Percentiles rank a stretch among this genome's conserved stretches.
phyloP scores from a whole-genome alignment of 2,113 vertebrate species.

The Meleagris gallopavo region DNA sequence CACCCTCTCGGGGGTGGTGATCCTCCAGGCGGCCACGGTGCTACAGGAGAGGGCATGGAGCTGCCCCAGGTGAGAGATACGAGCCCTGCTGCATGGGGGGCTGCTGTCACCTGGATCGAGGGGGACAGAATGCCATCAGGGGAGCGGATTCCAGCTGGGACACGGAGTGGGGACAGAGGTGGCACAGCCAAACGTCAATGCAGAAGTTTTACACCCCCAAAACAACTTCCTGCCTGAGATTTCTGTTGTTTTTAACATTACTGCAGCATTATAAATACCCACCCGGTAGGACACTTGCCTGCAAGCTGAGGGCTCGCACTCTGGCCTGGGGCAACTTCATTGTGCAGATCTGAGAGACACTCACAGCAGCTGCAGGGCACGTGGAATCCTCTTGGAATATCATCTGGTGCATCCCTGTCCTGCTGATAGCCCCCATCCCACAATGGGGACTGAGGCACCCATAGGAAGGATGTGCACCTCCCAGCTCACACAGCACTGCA shows the following conservation, averaged over 20 bases:
- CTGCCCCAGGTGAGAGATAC: not conserved
- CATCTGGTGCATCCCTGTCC: not conserved
- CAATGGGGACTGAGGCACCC: not conserved
- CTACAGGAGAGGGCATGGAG: not conserved
- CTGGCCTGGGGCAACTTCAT: slow-evolving; percentile 27
- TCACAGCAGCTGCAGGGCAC: slow-evolving; percentile 9
- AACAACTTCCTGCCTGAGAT: slow-evolving; percentile 34
- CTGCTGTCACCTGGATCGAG: no score
- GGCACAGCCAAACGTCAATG: not conserved
- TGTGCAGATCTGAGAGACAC: slow-evolving; percentile 25
- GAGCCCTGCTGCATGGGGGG: no score
- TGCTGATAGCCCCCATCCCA: not conserved
- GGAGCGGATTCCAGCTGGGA: not conserved
- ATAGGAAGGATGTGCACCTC: not conserved
- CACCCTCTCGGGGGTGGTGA: not conserved
- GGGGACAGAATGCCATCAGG: not conserved
- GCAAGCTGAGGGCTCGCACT: not conserved
- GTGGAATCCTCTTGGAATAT: not conserved
- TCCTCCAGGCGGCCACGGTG: not conserved
- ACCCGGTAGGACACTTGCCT: not conserved
- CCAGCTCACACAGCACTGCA: not conserved
- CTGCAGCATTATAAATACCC: slow-evolving; percentile 46
- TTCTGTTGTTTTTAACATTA: slow-evolving; percentile 41
- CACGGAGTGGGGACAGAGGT: not conserved
- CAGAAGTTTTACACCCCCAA: not conserved